These are phyloP conservation scores for Axinella damicornis DNA, from an alignment of 37 sponge, comb jelly and placozoan species.

Conservation along the genomic window DNA sequence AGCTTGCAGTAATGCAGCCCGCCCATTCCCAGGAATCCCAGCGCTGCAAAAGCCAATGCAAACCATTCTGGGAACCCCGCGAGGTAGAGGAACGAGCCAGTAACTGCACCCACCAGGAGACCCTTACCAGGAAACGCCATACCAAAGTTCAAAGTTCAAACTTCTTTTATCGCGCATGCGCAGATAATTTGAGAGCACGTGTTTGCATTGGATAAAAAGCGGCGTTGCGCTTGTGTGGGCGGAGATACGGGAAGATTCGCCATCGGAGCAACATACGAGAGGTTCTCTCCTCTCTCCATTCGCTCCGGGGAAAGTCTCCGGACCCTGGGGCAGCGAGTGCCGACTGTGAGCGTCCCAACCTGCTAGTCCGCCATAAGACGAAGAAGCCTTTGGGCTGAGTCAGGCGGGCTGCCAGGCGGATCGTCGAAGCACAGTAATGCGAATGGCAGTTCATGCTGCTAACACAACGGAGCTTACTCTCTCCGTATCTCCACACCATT, in stretches of 20 bases:
- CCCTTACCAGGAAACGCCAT: constrained; percentile 10
- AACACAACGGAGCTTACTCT: constrained; percentile 95
- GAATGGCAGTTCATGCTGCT: constrained; percentile 79
- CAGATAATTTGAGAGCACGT: constrained; percentile 2
- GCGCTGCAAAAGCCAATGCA: neutral
- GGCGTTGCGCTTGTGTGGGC: neutral
- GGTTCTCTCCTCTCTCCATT: constrained; percentile 17
- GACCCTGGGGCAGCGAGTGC: constrained; percentile 88
- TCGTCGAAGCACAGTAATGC: constrained; percentile 88
- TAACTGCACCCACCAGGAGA: neutral
- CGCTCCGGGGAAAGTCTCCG: constrained; percentile 95
- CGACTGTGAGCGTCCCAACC: constrained; percentile 68
- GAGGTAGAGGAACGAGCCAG: neutral
- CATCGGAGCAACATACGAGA: constrained; percentile 68
- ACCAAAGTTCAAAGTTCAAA: neutral
- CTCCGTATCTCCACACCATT: constrained; percentile 54
- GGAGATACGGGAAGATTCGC: constrained; percentile 75
- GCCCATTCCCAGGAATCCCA: constrained; percentile 11
- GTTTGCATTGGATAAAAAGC: constrained; percentile 28
- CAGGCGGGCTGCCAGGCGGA: constrained; percentile 47
- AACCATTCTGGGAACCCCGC: neutral
- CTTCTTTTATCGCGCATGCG: constrained; percentile 30
- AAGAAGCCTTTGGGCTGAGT: constrained; percentile 81
- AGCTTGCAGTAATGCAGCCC: constrained; percentile 4
- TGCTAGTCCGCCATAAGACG: constrained; percentile 29